Evolutionary conservation across 2,113 vertebrate species (phyloP).

Genomic region (Maccullochella peelii): DNA sequence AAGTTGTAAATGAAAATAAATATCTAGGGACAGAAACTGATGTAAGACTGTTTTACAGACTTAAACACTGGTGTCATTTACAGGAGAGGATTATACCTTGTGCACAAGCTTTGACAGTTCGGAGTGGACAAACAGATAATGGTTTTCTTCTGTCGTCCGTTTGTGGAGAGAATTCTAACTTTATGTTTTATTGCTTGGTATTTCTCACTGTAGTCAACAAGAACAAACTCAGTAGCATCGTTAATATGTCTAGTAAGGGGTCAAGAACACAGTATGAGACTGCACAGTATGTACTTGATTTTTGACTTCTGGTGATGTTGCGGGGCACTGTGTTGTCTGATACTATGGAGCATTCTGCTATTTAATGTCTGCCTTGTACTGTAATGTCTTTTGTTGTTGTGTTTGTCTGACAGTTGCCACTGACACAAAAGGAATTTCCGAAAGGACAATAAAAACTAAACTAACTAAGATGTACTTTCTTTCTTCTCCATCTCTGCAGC

Average conservation of each 20-base stretch:
- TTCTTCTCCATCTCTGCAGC: slow-evolving; percentile 77
- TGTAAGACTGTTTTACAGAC: neutral
- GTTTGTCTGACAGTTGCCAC: neutral
- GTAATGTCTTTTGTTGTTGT: neutral
- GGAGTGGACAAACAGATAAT: neutral
- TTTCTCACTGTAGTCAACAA: too few species aligned
- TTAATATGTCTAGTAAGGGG: too few species aligned
- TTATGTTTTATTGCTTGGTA: neutral
- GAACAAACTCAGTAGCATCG: too few species aligned
- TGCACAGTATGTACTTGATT: neutral
- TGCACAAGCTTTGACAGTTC: neutral
- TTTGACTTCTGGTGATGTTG: neutral
- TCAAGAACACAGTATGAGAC: too few species aligned
- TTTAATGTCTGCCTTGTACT: neutral
- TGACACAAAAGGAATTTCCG: neutral
- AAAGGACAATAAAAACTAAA: neutral
- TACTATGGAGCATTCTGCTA: neutral
- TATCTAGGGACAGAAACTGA: neutral
- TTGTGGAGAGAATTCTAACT: too few species aligned
- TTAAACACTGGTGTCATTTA: neutral
- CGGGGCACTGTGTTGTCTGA: too few species aligned
- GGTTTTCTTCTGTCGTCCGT: neutral
- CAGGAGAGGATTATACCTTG: neutral
- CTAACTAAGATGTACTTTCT: neutral
- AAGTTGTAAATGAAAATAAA: neutral